Base-by-base conservation (phyloP, 1,140 invertebrate species). In the Rhynchophorus ferrugineus region DNA sequence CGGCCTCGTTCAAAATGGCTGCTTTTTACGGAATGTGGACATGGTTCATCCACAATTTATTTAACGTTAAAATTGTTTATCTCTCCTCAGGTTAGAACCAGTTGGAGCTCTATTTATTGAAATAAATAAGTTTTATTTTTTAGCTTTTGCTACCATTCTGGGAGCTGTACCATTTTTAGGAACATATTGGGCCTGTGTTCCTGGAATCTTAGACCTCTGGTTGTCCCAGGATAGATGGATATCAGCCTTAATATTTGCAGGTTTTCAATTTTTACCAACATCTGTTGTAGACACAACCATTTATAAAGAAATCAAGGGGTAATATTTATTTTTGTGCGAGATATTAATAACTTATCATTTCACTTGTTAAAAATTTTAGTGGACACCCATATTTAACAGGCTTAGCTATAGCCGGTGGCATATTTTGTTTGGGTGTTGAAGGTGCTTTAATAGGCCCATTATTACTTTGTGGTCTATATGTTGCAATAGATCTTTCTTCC, bases 341-440 rank as follows among this genome's bases (percentile, higher is more conserved):
- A 34, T 34, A n/a, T n/a, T n/a, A n/a, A n/a, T 8, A 34, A 34
- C n/a, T n/a, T n/a, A n/a, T n/a, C n/a, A n/a, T n/a, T n/a, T n/a
- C n/a, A n/a, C n/a, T n/a, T n/a, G n/a, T 19, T n/a, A 44, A 37
- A 20, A 14, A 41, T 62, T 78, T 42, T 62, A 91, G 87, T 49
- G 90, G 94, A 18, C 95, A 99, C 78, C 95, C 96, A 0, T 99
- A 98, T 74, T 78, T 99, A 20, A 98, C 95, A n/a, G 95, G 93
- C 21, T 72, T 99, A 22, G 90, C 95, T 0, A 95, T 99, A 61
- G 94, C 93, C 7, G 95, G 96, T n/a, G 96, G 96, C 29, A 91
- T 98, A 57, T 95, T 97, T 69, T 98, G 91, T 75, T 75, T 97
- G 46, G 96, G 96, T 0, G 80, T 95, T 36, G 91, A 98, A 73